Percentiles rank a stretch among this genome's conserved stretches.
phyloP scores from a whole-genome alignment of 2,888 invertebrate species.

The Lycaena phlaeas region DNA sequence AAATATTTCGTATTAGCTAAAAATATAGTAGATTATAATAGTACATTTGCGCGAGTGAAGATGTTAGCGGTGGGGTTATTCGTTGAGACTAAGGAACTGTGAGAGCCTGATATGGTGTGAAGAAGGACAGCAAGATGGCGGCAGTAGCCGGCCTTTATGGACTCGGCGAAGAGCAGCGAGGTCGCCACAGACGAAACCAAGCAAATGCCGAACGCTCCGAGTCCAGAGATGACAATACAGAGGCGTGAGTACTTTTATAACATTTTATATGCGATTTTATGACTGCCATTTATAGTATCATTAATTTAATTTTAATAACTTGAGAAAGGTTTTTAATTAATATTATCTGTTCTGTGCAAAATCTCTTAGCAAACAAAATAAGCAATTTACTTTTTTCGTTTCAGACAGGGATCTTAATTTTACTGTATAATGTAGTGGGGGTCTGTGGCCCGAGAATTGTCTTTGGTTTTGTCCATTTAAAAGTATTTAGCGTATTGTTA shows the following conservation, averaged over 20 bases:
- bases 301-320: too few relatives aligned
- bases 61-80: conserved; percentile 21
- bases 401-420: conserved; percentile 1
- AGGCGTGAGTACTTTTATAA: conserved; percentile 60
- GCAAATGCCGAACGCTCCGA: conserved; percentile 80
- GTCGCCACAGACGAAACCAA: conserved; percentile 61
- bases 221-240: conserved; percentile 70
- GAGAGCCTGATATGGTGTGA: conserved; percentile 34
- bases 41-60: conserved; percentile 11
- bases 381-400: background rate
- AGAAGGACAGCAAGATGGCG: conserved; percentile 70
- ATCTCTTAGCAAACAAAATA: too few relatives aligned
- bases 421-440: background rate
- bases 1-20: conserved; percentile 49
- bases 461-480: background rate
- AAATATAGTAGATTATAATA: conserved; percentile 23
- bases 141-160: conserved; percentile 87
- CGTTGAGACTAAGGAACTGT: conserved; percentile 26
- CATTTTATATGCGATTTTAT: background rate
- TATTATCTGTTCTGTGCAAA: too few relatives aligned
- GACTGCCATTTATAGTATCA: too few relatives aligned
- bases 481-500: too few relatives aligned
- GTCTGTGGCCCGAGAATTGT: background rate
- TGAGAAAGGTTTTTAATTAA: too few relatives aligned
- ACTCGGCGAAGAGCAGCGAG: conserved; percentile 81